Percentiles rank a stretch among this genome's conserved stretches.
These are phyloP conservation scores for Lithophane semibrunnea DNA, from an alignment of 2,888 invertebrate genomes.

Conservation along the genomic window DNA sequence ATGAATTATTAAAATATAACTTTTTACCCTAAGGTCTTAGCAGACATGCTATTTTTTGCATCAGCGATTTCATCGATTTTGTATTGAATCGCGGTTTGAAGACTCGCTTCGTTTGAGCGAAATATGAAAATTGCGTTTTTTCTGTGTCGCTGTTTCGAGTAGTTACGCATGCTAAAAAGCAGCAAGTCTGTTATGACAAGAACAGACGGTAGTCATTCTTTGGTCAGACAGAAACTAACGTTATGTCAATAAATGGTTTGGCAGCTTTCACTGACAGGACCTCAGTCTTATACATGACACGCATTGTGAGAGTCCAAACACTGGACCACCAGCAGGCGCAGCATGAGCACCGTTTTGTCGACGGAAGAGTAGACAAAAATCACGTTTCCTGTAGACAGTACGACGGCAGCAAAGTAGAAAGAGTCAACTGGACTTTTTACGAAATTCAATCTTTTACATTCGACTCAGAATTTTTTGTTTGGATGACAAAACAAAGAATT, in stretches of 20 bases:
- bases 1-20: neutral
- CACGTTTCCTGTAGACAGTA: no score
- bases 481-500: no score
- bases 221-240: no score
- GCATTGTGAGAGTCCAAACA: neutral
- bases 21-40: no score
- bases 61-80: neutral
- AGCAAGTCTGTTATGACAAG: neutral
- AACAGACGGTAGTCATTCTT: no score
- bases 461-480: no score
- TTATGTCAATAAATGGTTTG: neutral
- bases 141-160: neutral
- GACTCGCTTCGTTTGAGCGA: neutral
- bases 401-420: no score
- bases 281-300: neutral
- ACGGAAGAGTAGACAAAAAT: no score
- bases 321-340: no score
- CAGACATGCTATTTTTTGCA: neutral
- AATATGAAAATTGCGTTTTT: neutral
- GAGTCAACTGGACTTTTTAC: no score
- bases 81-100: neutral
- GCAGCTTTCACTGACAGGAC: neutral
- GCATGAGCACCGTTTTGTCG: no score
- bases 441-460: no score
- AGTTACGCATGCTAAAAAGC: neutral